Percentiles rank a stretch among this genome's conserved stretches.
Evolutionary conservation across 2,888 invertebrate genomes (phyloP).

Genomic region (Mythimna lalbum): DNA sequence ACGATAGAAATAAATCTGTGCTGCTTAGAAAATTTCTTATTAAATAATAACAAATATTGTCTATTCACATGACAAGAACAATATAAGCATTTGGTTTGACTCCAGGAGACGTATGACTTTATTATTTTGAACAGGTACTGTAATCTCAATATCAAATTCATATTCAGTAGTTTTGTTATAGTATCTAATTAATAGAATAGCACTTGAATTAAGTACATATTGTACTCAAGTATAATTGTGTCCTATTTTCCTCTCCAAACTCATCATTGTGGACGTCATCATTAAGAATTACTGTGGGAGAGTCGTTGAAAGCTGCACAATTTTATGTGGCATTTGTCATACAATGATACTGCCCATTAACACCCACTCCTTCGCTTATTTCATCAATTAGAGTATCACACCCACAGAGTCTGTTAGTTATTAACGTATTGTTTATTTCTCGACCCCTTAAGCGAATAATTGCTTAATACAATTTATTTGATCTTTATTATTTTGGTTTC

Average conservation of each 20-base stretch:
- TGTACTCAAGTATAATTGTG: constrained; percentile 7
- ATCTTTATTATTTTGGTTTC: constrained; percentile 19
- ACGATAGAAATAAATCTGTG: too few species aligned
- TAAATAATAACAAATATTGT: too few species aligned
- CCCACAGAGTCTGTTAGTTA: constrained; percentile 57
- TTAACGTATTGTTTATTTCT: constrained; percentile 53
- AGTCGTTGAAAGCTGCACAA: constrained; percentile 40
- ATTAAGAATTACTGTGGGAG: constrained; percentile 61
- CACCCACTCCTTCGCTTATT: constrained; percentile 64
- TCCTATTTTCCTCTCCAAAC: constrained; percentile 33
- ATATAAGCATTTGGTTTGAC: not conserved
- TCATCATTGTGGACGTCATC: constrained; percentile 22
- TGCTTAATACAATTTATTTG: constrained; percentile 37
- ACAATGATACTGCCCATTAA: constrained; percentile 61
- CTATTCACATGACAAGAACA: too few species aligned
- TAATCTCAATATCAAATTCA: not conserved
- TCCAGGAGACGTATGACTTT: not conserved
- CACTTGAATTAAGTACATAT: not conserved
- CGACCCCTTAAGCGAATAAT: constrained; percentile 42
- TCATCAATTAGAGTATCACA: constrained; percentile 65
- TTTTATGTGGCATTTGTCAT: constrained; percentile 64
- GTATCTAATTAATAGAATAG: too few species aligned
- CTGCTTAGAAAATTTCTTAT: too few species aligned
- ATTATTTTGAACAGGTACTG: constrained; percentile 1
- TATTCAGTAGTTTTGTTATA: constrained; percentile 11